Evolutionary conservation across 2,888 invertebrate genomes (phyloP).

Genomic region (Bursaphelenchus okinawaensis): DNA sequence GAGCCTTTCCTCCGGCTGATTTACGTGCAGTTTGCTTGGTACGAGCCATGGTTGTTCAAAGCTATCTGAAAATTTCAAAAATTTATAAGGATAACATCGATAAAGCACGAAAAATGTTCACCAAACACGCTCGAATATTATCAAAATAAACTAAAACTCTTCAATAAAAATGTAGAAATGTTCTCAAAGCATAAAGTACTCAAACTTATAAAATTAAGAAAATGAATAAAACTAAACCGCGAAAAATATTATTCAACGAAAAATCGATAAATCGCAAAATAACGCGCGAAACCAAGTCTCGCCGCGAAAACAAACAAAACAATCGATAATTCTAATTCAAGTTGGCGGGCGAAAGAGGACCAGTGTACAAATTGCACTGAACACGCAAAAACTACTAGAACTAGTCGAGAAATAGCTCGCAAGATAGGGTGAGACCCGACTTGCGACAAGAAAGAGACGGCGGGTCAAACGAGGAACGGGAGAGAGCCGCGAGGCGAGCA

Average conservation of each 20-base stretch:
- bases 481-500: not conserved
- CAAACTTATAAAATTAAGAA: no score
- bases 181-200: no score
- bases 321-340: not conserved
- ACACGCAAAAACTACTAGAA: not conserved
- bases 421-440: not conserved
- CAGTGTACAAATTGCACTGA: no score
- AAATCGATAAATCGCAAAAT: not conserved
- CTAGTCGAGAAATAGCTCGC: not conserved
- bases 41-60: conserved; percentile 76
- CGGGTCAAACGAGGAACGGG: not conserved
- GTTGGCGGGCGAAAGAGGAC: not conserved
- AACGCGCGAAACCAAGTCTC: not conserved
- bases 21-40: conserved; percentile 96
- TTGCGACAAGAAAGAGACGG: not conserved
- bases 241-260: not conserved
- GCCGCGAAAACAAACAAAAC: not conserved
- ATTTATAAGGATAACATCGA: not conserved
- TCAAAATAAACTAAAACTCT: no score
- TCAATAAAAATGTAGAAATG: no score
- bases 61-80: not conserved
- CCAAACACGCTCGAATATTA: no score
- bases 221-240: not conserved
- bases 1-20: conserved; percentile 92
- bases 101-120: not conserved